phyloP scores from a whole-genome alignment of 2,797 vertebrate genomes.

The Anguilla obscura region DNA sequence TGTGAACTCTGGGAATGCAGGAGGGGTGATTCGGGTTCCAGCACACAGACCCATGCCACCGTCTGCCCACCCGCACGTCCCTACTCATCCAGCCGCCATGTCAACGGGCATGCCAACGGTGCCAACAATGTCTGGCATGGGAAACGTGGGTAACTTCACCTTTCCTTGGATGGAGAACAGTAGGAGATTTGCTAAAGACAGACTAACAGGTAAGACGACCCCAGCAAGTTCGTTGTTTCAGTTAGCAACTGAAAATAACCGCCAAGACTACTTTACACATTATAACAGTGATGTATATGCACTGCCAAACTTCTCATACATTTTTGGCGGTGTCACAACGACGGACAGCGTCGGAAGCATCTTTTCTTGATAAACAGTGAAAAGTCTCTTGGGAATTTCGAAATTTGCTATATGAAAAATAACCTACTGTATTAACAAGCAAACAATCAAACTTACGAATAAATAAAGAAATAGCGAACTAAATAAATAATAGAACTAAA shows the following conservation, averaged over 20 bases:
- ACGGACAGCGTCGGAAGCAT: neutral
- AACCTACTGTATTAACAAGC: neutral
- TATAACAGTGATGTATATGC: neutral
- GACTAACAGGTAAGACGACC: conserved; percentile 83
- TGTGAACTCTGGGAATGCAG: conserved; percentile 72
- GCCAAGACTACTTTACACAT: neutral
- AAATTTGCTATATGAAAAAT: neutral
- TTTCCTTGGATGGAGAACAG: conserved; percentile 97
- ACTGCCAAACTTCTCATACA: neutral
- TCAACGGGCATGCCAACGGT: conserved; percentile 58
- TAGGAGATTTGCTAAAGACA: conserved; percentile 89
- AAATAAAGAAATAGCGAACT: neutral
- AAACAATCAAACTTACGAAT: neutral
- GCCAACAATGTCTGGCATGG: conserved; percentile 64
- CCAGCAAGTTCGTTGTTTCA: neutral
- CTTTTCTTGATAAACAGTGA: neutral
- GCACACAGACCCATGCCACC: conserved; percentile 81
- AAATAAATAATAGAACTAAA: neutral
- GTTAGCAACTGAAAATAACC: neutral
- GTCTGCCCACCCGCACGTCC: conserved; percentile 62
- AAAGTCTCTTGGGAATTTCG: neutral
- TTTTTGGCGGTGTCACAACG: neutral
- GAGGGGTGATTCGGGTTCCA: conserved; percentile 87
- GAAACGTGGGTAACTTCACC: conserved; percentile 77
- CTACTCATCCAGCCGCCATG: conserved; percentile 61